Evolutionary conservation across 2,797 vertebrate genomes (phyloP).

Genomic region (Rhinella marina): DNA sequence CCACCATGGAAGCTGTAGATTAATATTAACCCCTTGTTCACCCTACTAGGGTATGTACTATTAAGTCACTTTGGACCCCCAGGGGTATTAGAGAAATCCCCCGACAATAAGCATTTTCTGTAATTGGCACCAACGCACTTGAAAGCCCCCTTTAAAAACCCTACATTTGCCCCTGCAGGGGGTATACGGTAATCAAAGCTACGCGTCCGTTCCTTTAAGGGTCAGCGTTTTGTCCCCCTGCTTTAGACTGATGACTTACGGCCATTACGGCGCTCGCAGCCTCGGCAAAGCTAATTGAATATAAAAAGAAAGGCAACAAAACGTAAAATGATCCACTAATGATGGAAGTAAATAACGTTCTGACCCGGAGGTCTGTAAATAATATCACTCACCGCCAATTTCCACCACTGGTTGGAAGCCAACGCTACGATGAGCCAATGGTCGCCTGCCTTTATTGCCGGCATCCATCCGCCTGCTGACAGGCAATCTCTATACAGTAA

Average conservation of each 20-base stretch:
- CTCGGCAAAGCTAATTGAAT: conserved; percentile 28
- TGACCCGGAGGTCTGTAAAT: conserved; percentile 9
- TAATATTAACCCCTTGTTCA: too few species aligned
- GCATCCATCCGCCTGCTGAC: conserved; percentile 25
- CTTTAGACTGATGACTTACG: not conserved
- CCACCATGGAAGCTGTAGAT: too few species aligned
- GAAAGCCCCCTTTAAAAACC: too few species aligned
- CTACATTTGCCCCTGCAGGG: not conserved
- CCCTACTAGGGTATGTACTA: too few species aligned
- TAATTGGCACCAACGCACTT: too few species aligned
- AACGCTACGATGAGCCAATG: conserved; percentile 17
- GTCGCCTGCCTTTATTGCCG: conserved; percentile 34
- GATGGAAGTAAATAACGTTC: conserved; percentile 28
- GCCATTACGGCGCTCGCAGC: not conserved
- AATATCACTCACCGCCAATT: conserved; percentile 12
- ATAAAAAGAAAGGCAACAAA: not conserved
- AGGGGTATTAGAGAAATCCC: too few species aligned
- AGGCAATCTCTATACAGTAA: conserved; percentile 39
- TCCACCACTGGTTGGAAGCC: conserved; percentile 21
- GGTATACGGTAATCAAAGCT: too few species aligned
- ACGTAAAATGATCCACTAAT: not conserved
- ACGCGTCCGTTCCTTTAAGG: not conserved
- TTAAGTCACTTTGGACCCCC: too few species aligned
- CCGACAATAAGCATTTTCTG: too few species aligned
- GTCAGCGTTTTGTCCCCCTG: not conserved